Conservation (phyloP, 2,113 vertebrate species). For the Campylomormyrus numenius region DNA sequence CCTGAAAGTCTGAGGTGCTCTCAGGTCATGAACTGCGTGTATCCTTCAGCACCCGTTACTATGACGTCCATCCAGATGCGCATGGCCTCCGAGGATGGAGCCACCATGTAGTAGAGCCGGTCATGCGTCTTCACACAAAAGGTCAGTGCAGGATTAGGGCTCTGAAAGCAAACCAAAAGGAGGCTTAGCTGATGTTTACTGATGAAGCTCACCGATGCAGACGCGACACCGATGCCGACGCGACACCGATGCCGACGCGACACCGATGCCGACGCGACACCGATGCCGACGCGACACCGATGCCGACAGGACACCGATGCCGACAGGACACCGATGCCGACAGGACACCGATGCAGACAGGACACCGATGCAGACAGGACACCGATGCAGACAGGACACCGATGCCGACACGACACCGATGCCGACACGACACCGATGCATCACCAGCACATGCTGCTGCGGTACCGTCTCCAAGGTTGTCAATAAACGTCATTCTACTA, state of each 20-base stretch:
- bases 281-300: no score
- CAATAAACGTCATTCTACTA: neutral
- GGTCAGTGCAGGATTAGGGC: conserved; percentile 83
- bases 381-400: no score
- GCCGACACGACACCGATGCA: no score
- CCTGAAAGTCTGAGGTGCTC: conserved; percentile 27
- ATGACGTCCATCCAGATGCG: conserved; percentile 98
- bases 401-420: no score
- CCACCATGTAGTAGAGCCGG: conserved; percentile 94
- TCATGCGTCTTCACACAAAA: conserved; percentile 98
- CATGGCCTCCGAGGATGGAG: conserved; percentile 88
- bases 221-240: no score
- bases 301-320: no score
- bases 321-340: no score
- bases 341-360: no score
- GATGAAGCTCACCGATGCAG: neutral
- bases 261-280: no score
- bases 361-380: no score
- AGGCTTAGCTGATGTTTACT: neutral
- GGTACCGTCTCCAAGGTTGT: neutral
- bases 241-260: no score
- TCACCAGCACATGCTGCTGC: no score
- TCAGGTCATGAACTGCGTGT: conserved; percentile 92
- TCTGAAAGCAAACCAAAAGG: conserved; percentile 55
- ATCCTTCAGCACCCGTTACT: conserved; percentile 90